These are phyloP conservation scores for Edolisoma coerulescens DNA, from an alignment of 2,113 vertebrate genomes.

Conservation along the genomic window DNA sequence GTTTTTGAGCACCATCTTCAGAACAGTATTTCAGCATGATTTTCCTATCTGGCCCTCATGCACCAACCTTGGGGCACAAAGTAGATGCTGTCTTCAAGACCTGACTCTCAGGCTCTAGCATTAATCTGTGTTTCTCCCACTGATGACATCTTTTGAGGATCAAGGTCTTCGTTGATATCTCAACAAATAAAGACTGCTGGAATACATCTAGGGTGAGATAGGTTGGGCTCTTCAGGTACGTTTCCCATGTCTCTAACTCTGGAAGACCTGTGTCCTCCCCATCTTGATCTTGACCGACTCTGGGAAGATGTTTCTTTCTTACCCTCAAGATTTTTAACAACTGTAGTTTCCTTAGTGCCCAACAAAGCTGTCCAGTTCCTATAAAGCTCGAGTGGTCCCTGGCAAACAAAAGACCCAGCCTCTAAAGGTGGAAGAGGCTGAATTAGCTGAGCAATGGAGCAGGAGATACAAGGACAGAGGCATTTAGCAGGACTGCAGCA, in stretches of 20 bases:
- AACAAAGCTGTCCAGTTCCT: not conserved
- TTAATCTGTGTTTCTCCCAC: not conserved
- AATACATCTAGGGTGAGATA: not conserved
- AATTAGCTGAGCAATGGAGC: not conserved
- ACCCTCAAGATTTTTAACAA: not conserved
- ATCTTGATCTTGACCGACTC: not conserved
- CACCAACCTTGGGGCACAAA: not conserved
- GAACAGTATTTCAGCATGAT: not conserved
- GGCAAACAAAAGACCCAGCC: not conserved
- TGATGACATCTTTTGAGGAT: not conserved
- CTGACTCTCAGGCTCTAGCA: not conserved
- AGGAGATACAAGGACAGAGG: not conserved
- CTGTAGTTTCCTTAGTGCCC: not conserved
- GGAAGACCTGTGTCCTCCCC: not conserved
- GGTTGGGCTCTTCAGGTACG: not conserved
- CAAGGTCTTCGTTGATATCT: not conserved
- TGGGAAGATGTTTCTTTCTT: not conserved
- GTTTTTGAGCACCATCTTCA: not conserved
- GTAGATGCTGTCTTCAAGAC: not conserved
- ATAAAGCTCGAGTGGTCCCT: not conserved
- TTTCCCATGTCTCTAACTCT: not conserved
- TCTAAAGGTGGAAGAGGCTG: not conserved
- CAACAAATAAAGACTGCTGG: not conserved
- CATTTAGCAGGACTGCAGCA: not conserved
- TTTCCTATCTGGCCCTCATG: not conserved